Conservation (phyloP, 2,888 invertebrate genomes). For the Hybos culiciformis region DNA sequence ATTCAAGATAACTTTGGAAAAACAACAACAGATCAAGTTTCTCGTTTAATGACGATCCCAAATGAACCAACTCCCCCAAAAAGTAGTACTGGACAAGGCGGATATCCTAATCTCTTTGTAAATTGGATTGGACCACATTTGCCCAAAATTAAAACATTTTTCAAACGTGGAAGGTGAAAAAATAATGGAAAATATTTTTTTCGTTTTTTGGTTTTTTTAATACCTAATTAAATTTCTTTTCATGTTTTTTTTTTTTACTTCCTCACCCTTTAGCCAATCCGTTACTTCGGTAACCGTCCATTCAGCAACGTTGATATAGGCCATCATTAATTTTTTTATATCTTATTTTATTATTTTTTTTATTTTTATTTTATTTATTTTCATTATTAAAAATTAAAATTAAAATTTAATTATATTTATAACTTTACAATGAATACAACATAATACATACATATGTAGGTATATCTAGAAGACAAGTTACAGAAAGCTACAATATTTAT, state of each 20-base stretch:
- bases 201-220: neutral
- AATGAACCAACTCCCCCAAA: neutral
- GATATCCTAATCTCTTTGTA: neutral
- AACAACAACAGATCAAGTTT: conserved; percentile 13
- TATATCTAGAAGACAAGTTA: too few species aligned
- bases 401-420: too few species aligned
- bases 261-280: conserved; percentile 75
- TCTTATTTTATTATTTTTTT: too few species aligned
- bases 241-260: conserved; percentile 15
- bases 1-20: conserved; percentile 14
- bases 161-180: conserved; percentile 5
- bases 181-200: neutral
- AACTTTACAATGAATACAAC: too few species aligned
- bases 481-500: too few species aligned
- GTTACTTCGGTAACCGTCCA: conserved; percentile 85
- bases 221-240: too few species aligned
- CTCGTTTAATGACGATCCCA: conserved; percentile 13
- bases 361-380: too few species aligned
- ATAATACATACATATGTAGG: too few species aligned
- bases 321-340: too few species aligned
- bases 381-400: too few species aligned
- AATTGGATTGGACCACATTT: neutral
- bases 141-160: conserved; percentile 7
- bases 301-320: conserved; percentile 73
- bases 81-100: neutral